Evolutionary conservation across 2,113 vertebrate genomes (phyloP).

Genomic region (Myotis yumanensis): DNA sequence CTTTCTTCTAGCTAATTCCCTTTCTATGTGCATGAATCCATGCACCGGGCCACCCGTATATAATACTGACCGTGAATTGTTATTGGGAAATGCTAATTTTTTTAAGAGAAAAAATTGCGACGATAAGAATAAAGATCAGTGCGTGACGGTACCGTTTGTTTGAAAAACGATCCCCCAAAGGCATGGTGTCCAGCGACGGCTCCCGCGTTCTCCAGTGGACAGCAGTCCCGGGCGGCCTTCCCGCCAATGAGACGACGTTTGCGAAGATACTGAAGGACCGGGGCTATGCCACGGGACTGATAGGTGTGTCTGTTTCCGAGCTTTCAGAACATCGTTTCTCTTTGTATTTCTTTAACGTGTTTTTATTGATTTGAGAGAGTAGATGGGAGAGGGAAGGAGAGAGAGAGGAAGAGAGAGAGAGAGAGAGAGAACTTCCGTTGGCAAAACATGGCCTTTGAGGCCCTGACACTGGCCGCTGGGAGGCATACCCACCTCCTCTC

Average conservation of each 20-base stretch:
- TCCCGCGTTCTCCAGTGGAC: constrained; percentile 82
- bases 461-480: constrained; percentile 25
- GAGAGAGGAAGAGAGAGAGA: too few relatives aligned
- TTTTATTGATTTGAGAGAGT: too few relatives aligned
- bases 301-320: constrained; percentile 74
- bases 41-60: too few relatives aligned
- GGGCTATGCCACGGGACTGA: constrained; percentile 84
- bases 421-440: neutral
- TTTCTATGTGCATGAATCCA: too few relatives aligned
- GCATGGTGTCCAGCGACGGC: constrained; percentile 69
- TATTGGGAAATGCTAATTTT: neutral
- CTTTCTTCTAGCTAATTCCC: too few relatives aligned
- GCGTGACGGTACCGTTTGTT: neutral
- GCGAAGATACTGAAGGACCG: constrained; percentile 79
- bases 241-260: constrained; percentile 83
- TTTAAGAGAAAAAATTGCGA: too few relatives aligned
- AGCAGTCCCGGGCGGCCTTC: constrained; percentile 80
- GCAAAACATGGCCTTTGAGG: constrained; percentile 55
- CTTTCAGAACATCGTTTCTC: too few relatives aligned
- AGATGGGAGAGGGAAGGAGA: too few relatives aligned
- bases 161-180: constrained; percentile 53
- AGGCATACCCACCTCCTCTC: constrained; percentile 75
- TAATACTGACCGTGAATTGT: too few relatives aligned
- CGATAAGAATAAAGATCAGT: accelerated
- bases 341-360: too few relatives aligned